Conservation (phyloP, 2,113 vertebrate genomes). For the Gracilinanus agilis region DNA sequence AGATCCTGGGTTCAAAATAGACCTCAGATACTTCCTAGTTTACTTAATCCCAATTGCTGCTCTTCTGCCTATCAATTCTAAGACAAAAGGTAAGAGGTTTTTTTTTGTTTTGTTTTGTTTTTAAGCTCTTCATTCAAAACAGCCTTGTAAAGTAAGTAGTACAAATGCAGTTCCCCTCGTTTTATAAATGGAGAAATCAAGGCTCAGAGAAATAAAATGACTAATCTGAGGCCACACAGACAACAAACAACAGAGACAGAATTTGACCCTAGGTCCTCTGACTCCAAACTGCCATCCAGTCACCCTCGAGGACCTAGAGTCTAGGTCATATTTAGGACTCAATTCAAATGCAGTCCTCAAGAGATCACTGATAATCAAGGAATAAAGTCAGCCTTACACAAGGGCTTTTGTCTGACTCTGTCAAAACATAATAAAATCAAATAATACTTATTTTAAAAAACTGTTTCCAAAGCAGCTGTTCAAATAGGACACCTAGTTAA, state of each 20-base stretch:
- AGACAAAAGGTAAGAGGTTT: too few relatives aligned
- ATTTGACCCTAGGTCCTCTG: neutral
- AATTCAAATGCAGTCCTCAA: neutral
- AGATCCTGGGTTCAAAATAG: too few relatives aligned
- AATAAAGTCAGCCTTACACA: neutral
- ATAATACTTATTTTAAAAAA: neutral
- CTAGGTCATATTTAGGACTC: neutral
- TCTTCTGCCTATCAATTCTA: too few relatives aligned
- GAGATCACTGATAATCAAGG: neutral
- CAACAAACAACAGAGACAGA: neutral
- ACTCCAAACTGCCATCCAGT: neutral
- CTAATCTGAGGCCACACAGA: neutral
- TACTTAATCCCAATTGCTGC: too few relatives aligned
- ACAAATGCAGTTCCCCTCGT: neutral
- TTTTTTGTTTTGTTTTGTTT: too few relatives aligned
- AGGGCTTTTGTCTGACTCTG: neutral
- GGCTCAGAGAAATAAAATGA: neutral
- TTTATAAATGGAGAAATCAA: neutral
- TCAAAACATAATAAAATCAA: neutral
- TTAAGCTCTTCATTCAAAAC: neutral
- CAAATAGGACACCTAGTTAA: neutral
- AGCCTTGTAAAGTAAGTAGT: neutral
- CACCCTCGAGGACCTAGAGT: neutral
- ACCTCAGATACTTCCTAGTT: too few relatives aligned
- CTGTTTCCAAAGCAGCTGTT: constrained; percentile 27